Percentiles rank a stretch among this genome's conserved stretches.
These are phyloP conservation scores for Rugalucina vietnamica DNA, from an alignment of 2,888 invertebrate genomes.

Conservation along the genomic window DNA sequence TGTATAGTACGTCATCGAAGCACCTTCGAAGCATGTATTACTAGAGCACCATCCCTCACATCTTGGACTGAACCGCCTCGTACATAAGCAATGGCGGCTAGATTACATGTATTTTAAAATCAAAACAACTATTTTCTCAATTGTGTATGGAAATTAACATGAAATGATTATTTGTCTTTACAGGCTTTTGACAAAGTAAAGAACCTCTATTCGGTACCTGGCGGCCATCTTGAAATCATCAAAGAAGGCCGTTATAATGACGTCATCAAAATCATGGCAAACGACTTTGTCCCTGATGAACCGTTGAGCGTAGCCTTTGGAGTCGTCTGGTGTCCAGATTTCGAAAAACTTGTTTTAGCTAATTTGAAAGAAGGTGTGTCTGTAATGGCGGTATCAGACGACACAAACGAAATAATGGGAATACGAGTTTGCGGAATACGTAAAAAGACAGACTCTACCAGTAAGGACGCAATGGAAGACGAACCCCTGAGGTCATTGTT, in stretches of 20 bases:
- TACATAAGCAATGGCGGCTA: too few species aligned
- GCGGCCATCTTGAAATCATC: constrained; percentile 48
- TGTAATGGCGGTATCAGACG: constrained; percentile 7
- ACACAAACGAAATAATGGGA: constrained; percentile 17
- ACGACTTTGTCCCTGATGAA: constrained; percentile 57
- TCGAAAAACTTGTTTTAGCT: constrained; percentile 25
- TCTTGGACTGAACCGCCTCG: too few species aligned
- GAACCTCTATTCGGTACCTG: constrained; percentile 31
- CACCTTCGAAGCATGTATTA: too few species aligned
- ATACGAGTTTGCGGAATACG: not conserved
- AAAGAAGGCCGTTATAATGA: constrained; percentile 48
- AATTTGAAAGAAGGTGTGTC: constrained; percentile 16
- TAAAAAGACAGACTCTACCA: not conserved
- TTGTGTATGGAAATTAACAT: too few species aligned
- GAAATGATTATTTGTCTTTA: not conserved
- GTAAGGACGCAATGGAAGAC: not conserved
- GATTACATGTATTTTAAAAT: too few species aligned
- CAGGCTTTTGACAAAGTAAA: constrained; percentile 49
- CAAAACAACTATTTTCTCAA: too few species aligned
- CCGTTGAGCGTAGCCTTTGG: constrained; percentile 51
- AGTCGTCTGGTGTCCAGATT: constrained; percentile 48
- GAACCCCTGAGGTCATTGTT: not conserved
- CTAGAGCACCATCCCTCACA: too few species aligned
- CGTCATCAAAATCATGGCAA: constrained; percentile 49
- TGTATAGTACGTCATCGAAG: too few species aligned